These are phyloP conservation scores for Melieria picta DNA, from an alignment of 2,888 invertebrate genomes.

Conservation along the genomic window DNA sequence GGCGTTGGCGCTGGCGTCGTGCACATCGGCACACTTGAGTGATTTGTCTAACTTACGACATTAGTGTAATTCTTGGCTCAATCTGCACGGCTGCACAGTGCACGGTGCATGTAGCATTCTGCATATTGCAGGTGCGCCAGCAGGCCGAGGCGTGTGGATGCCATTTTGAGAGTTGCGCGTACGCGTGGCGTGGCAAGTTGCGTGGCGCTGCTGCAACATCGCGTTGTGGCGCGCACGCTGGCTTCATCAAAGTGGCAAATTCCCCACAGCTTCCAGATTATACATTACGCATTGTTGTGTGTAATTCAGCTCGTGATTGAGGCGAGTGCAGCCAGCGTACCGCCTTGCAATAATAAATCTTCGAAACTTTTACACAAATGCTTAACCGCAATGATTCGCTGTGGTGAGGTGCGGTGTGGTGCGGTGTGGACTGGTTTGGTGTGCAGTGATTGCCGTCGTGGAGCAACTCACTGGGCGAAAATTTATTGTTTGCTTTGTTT, in stretches of 20 bases:
- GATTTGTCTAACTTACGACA: constrained; percentile 5
- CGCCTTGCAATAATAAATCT: constrained; percentile 31
- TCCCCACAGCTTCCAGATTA: constrained; percentile 22
- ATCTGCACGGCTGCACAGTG: too few relatives aligned
- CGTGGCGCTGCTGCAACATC: constrained; percentile 10
- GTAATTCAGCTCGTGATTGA: constrained; percentile 29
- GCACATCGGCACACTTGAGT: not conserved
- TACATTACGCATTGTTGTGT: constrained; percentile 30
- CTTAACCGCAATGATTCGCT: not conserved
- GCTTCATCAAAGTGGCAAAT: not conserved
- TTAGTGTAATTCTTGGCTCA: constrained; percentile 6
- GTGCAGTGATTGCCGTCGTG: not conserved
- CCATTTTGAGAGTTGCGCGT: too few relatives aligned
- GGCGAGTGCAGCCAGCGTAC: constrained; percentile 8
- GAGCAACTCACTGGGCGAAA: too few relatives aligned
- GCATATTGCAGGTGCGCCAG: too few relatives aligned
- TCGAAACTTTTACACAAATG: constrained; percentile 17
- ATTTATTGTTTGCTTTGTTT: constrained; percentile 8
- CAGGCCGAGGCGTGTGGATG: too few relatives aligned
- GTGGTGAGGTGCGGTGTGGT: not conserved
- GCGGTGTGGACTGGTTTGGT: not conserved
- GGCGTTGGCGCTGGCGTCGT: too few relatives aligned
- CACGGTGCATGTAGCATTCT: too few relatives aligned
- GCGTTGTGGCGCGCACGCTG: not conserved
- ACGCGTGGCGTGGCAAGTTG: not conserved